Percentiles rank a stretch among this genome's conserved stretches.
Conservation (phyloP, 35 echinoderm and acorn worm genomes). For the Eucidaris tribuloides region DNA sequence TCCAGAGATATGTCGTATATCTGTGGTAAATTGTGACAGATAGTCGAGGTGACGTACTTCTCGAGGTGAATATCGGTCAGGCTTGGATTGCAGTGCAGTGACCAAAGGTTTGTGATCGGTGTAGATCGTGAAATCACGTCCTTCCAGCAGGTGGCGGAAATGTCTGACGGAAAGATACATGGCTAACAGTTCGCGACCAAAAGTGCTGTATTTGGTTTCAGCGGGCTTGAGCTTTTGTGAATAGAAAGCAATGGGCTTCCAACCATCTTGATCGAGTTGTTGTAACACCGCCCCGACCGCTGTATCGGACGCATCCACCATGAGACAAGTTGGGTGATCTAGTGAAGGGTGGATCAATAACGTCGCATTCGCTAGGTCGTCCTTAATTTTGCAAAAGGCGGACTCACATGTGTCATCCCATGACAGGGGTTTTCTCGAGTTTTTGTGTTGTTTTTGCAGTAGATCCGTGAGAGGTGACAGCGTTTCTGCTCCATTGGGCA, state of each 20-base stretch:
- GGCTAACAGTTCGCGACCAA: conserved; percentile 43
- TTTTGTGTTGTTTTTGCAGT: conserved; percentile 1
- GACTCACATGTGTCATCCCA: not conserved
- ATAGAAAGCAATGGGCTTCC: conserved; percentile 42
- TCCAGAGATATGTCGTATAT: conserved; percentile 28
- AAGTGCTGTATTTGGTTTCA: conserved; percentile 32
- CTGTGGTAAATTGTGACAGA: conserved; percentile 33
- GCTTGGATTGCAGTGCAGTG: too few relatives aligned
- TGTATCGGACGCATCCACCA: conserved; percentile 49
- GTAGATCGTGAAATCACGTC: too few relatives aligned
- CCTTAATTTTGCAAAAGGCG: not conserved
- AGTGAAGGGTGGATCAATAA: conserved; percentile 25
- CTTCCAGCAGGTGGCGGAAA: conserved; percentile 19
- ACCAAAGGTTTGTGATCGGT: too few relatives aligned
- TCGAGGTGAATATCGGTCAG: too few relatives aligned
- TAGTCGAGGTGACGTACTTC: conserved; percentile 40
- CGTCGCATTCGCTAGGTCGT: conserved; percentile 24
- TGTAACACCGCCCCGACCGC: conserved; percentile 57
- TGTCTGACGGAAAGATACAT: conserved; percentile 35
- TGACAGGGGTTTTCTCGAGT: not conserved
- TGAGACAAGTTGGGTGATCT: not conserved
- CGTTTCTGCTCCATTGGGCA: conserved; percentile 31
- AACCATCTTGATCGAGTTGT: conserved; percentile 4
- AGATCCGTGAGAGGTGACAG: conserved; percentile 42
- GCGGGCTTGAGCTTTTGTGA: conserved; percentile 24